These are phyloP conservation scores for Lydus trimaculatus DNA, from an alignment of 2,888 invertebrate genomes.

Conservation along the genomic window DNA sequence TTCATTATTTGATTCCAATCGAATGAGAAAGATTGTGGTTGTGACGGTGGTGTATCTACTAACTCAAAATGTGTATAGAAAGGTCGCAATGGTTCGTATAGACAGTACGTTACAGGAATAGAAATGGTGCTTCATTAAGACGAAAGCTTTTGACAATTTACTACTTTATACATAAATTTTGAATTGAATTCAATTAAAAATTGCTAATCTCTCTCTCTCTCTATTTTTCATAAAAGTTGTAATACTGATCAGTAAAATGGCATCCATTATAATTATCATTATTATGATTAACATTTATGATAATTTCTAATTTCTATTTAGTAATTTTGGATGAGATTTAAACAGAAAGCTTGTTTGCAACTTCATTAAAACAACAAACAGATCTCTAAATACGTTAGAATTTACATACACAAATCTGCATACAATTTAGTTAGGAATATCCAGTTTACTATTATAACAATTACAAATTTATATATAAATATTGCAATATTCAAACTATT, in stretches of 20 bases:
- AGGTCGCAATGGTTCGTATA: background rate
- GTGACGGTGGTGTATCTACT: background rate
- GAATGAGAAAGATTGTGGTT: background rate
- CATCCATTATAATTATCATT: too few species aligned
- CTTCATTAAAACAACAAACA: background rate
- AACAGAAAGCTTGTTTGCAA: background rate
- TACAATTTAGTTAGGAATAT: background rate
- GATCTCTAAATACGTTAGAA: background rate
- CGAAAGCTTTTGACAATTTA: background rate
- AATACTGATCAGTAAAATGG: too few species aligned
- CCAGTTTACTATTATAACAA: background rate
- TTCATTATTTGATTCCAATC: background rate
- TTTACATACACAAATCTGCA: background rate
- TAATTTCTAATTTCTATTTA: background rate
- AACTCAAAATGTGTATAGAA: conserved; percentile 1
- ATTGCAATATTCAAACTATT: background rate
- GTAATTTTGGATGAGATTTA: background rate
- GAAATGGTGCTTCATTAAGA: background rate
- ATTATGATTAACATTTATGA: background rate
- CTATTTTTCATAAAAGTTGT: too few species aligned
- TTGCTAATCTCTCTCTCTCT: too few species aligned
- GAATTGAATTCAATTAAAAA: background rate
- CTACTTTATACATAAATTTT: background rate
- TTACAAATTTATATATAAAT: background rate
- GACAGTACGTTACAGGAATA: background rate